Percentiles rank a stretch among this genome's conserved stretches.
phyloP scores from a whole-genome alignment of 2,888 invertebrate genomes.

The Thereva unica region DNA sequence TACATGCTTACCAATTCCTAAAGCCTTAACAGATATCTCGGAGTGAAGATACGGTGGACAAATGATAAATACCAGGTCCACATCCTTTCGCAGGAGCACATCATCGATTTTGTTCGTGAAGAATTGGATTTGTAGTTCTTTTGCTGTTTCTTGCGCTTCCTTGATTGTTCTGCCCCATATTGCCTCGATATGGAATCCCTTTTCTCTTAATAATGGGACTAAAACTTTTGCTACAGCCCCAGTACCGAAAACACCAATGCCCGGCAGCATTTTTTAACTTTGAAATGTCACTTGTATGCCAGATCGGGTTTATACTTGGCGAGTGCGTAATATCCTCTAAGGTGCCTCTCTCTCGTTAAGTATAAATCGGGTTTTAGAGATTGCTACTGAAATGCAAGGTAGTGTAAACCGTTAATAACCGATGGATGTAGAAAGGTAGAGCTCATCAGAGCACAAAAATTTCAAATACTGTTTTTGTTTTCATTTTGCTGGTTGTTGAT shows the following conservation, averaged over 20 bases:
- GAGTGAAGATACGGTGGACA: constrained; percentile 93
- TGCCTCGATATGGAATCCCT: constrained; percentile 92
- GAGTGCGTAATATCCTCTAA: too few relatives aligned
- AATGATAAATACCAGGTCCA: constrained; percentile 90
- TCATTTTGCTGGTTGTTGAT: too few relatives aligned
- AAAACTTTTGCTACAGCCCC: constrained; percentile 83
- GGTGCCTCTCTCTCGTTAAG: too few relatives aligned
- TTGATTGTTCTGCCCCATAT: constrained; percentile 83
- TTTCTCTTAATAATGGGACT: constrained; percentile 85
- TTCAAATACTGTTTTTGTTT: too few relatives aligned
- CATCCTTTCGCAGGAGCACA: constrained; percentile 88
- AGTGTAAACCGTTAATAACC: too few relatives aligned
- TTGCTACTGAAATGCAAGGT: too few relatives aligned
- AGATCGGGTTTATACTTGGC: too few relatives aligned
- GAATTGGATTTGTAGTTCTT: constrained; percentile 82
- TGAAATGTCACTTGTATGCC: background rate
- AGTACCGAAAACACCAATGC: constrained; percentile 93
- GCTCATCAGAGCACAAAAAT: too few relatives aligned
- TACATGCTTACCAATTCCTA: constrained; percentile 97
- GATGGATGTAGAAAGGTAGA: too few relatives aligned
- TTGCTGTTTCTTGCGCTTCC: constrained; percentile 76
- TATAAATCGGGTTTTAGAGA: too few relatives aligned
- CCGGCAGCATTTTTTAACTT: constrained; percentile 75
- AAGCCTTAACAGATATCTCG: constrained; percentile 93
- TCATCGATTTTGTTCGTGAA: constrained; percentile 91